Evolutionary conservation across 2,797 vertebrate genomes (phyloP).

Genomic region (Octomys mimax): DNA sequence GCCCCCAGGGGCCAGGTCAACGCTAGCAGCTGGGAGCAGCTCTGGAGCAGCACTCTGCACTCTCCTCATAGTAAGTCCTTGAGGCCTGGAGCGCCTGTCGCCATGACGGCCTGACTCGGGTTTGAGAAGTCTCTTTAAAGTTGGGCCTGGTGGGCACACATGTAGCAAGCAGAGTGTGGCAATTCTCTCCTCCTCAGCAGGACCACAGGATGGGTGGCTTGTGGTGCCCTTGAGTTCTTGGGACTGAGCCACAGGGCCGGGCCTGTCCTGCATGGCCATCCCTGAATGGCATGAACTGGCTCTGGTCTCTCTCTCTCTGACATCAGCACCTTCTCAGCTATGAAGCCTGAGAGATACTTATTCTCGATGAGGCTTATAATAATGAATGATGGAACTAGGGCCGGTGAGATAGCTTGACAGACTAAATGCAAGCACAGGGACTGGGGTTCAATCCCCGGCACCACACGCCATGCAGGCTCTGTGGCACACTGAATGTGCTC

Average conservation of each 20-base stretch:
- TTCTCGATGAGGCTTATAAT: background rate
- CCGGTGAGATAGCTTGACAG: too few relatives aligned
- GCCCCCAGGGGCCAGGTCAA: background rate
- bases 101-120: background rate
- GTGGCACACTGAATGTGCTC: too few relatives aligned
- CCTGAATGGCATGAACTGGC: background rate
- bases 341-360: background rate
- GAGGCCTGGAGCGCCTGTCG: accelerated
- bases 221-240: background rate
- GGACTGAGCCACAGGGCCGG: background rate
- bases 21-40: too few relatives aligned
- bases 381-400: background rate
- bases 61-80: accelerated
- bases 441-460: too few relatives aligned
- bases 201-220: too few relatives aligned
- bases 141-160: background rate
- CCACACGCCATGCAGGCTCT: too few relatives aligned
- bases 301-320: background rate
- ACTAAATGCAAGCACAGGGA: too few relatives aligned
- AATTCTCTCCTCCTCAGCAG: accelerated
- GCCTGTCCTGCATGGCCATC: background rate
- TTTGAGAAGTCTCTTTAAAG: background rate
- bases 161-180: background rate
- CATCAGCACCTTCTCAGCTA: background rate
- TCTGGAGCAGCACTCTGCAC: background rate